These are phyloP conservation scores for Alouatta caraya DNA, from an alignment of 2,797 vertebrate genomes.

Conservation along the genomic window DNA sequence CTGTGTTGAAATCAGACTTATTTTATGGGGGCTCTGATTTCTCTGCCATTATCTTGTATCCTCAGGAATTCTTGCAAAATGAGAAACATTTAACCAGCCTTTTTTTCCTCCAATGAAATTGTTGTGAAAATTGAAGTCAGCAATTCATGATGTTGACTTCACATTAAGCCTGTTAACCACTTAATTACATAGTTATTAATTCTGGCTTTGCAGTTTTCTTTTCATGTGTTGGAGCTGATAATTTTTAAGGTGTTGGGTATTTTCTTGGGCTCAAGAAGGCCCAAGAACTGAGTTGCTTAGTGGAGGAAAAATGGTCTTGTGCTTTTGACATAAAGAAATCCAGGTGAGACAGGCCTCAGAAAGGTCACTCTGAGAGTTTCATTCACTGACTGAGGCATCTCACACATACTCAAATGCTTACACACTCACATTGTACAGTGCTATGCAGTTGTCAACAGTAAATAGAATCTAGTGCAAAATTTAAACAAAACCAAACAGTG, in stretches of 20 bases:
- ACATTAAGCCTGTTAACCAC: background rate
- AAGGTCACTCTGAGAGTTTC: background rate
- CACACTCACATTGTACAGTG: background rate
- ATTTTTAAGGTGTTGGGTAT: background rate
- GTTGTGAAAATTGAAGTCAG: background rate
- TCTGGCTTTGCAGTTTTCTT: slow-evolving; percentile 16
- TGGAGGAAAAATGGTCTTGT: background rate
- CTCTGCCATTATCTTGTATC: background rate
- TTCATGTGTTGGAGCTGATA: background rate
- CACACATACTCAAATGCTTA: rapidly evolving
- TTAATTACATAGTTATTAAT: slow-evolving; percentile 2
- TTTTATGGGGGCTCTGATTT: background rate
- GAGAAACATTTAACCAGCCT: background rate
- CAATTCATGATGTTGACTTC: background rate
- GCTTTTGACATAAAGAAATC: background rate
- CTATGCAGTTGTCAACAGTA: too few relatives aligned
- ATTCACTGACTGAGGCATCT: background rate
- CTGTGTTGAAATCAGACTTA: background rate
- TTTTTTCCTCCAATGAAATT: background rate
- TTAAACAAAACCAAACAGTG: background rate
- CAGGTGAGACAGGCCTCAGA: background rate
- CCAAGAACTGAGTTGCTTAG: background rate
- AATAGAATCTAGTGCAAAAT: background rate
- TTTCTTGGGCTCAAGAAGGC: background rate
- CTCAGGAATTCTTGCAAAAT: background rate